These are phyloP conservation scores for Caenorhabditis panamensis DNA, from an alignment of 2,888 invertebrate species.

Conservation along the genomic window DNA sequence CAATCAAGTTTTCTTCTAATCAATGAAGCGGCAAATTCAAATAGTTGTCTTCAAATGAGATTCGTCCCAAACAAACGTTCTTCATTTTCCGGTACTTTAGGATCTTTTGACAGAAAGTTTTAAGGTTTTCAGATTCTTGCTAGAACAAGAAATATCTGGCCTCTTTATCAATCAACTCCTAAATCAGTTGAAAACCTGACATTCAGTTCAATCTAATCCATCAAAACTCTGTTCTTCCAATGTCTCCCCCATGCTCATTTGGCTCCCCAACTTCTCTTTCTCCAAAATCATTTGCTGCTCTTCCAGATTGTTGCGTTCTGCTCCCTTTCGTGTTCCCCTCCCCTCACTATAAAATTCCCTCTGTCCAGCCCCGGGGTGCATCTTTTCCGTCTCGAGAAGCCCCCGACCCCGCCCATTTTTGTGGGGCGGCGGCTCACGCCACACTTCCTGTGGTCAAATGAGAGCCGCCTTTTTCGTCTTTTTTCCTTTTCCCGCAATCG, in stretches of 20 bases:
- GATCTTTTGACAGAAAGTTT: too few relatives aligned
- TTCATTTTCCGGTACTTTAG: too few relatives aligned
- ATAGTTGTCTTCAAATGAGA: too few relatives aligned
- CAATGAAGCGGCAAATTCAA: background rate
- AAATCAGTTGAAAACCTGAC: too few relatives aligned
- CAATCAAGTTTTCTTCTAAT: background rate
- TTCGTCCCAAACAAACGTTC: too few relatives aligned
- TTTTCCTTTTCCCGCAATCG: conserved; percentile 16
- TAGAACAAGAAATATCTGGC: too few relatives aligned
- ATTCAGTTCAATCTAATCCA: conserved; percentile 20
- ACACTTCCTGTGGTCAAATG: conserved; percentile 60
- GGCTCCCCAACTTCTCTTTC: conserved; percentile 7
- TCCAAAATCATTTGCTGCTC: conserved; percentile 6
- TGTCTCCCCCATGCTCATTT: conserved; percentile 1
- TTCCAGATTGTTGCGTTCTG: conserved; percentile 46
- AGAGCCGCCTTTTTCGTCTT: conserved; percentile 1
- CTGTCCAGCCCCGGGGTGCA: conserved; percentile 14
- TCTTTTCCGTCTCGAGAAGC: conserved; percentile 44
- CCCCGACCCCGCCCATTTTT: conserved; percentile 45
- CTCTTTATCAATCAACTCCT: too few relatives aligned
- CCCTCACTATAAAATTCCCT: conserved; percentile 27
- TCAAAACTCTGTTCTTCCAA: background rate
- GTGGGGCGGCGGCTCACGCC: conserved; percentile 50
- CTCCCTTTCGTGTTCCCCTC: conserved; percentile 44
- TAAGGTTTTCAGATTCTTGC: too few relatives aligned